These are phyloP conservation scores for Mungos mungo DNA, from an alignment of 2,113 vertebrate species.

Conservation along the genomic window DNA sequence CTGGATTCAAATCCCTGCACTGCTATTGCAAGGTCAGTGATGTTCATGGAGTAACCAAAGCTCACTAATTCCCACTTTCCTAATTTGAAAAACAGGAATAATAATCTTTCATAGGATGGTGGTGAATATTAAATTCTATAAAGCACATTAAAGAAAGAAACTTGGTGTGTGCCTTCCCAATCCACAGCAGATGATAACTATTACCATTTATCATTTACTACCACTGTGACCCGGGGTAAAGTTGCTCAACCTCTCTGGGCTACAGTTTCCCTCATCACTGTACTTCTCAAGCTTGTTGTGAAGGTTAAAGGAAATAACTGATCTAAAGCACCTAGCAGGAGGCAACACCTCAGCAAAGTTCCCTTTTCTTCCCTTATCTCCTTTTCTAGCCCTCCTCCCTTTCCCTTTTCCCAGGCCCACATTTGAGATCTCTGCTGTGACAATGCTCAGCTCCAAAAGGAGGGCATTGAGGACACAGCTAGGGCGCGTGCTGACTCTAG, in stretches of 20 bases:
- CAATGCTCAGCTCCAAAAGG: conserved; percentile 7
- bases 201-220: conserved; percentile 39
- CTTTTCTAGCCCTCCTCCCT: conserved; percentile 7
- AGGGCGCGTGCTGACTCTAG: not conserved
- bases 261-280: not conserved
- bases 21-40: not conserved
- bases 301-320: conserved; percentile 46
- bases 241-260: conserved; percentile 22
- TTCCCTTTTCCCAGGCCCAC: not conserved
- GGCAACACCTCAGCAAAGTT: not conserved
- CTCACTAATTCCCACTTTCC: conserved; percentile 4
- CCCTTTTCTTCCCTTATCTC: not conserved
- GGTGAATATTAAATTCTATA: not conserved
- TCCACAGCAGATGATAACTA: not conserved
- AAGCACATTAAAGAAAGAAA: conserved; percentile 31
- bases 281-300: conserved; percentile 7
- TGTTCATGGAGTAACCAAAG: conserved; percentile 31
- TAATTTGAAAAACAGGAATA: conserved; percentile 24
- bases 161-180: not conserved
- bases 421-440: not conserved
- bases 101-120: not conserved
- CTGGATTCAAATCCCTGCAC: conserved; percentile 15
- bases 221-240: conserved; percentile 37
- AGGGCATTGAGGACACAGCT: not conserved
- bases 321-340: conserved; percentile 17